Conservation (phyloP, 2,113 vertebrate genomes). For the Hydropotes inermis region DNA sequence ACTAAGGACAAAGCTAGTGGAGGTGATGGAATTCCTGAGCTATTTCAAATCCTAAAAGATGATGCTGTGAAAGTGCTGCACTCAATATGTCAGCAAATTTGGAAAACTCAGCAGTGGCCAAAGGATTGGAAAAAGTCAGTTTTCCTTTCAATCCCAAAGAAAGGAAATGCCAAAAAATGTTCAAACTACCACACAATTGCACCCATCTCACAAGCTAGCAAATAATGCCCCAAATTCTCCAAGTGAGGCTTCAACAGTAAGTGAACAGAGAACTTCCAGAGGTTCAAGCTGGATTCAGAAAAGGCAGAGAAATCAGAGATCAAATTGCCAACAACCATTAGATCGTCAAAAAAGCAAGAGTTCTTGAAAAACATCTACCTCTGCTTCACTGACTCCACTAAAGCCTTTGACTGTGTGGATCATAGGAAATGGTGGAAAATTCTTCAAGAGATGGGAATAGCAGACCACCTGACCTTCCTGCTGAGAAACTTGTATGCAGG, state of each 20-base stretch:
- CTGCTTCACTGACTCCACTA: background rate
- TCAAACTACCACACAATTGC: background rate
- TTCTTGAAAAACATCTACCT: background rate
- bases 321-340: background rate
- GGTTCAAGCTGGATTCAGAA: background rate
- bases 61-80: background rate
- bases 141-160: background rate
- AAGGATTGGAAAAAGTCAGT: background rate
- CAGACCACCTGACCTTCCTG: background rate
- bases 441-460: background rate
- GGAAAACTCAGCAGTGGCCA: background rate
- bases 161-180: background rate
- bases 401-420: background rate
- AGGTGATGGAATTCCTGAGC: background rate
- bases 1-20: background rate
- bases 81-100: background rate
- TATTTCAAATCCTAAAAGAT: background rate
- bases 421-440: background rate
- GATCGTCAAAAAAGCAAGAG: background rate
- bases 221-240: background rate
- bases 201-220: background rate
- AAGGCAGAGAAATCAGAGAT: background rate
- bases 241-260: background rate
- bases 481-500: background rate
- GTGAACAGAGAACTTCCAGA: background rate